Evolutionary conservation across 2,888 invertebrate species (phyloP).

Genomic region (Gastrophysa polygoni): DNA sequence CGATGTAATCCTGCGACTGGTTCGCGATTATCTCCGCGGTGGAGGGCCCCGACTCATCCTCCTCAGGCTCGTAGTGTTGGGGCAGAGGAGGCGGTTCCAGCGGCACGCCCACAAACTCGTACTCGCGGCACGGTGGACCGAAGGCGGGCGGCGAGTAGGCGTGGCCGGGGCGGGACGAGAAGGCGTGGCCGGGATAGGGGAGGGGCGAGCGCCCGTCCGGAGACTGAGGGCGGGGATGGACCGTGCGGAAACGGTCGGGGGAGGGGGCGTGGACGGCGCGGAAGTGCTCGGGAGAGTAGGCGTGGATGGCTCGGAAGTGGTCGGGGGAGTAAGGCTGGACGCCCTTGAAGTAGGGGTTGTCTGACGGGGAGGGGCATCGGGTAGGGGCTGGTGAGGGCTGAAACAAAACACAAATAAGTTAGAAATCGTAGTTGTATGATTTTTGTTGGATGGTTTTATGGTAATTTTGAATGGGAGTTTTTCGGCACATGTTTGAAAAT

Average conservation of each 20-base stretch:
- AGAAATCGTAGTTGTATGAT: no score
- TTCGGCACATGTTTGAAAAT: no score
- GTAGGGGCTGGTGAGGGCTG: conserved; percentile 62
- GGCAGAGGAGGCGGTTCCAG: conserved; percentile 67
- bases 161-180: conserved; percentile 26
- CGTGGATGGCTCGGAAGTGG: conserved; percentile 48
- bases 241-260: conserved; percentile 1
- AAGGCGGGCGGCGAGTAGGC: conserved; percentile 46
- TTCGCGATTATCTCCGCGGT: conserved; percentile 92
- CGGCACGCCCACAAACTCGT: conserved; percentile 77
- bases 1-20: conserved; percentile 93
- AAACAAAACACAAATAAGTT: conserved; percentile 36
- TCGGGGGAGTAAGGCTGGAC: conserved; percentile 47
- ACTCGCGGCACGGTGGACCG: conserved; percentile 64
- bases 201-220: background rate
- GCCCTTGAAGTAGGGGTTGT: conserved; percentile 51
- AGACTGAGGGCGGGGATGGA: background rate
- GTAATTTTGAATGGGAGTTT: no score
- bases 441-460: no score
- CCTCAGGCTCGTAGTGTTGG: conserved; percentile 60
- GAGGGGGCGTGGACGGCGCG: conserved; percentile 27
- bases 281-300: conserved; percentile 50
- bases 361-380: conserved; percentile 62
- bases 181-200: conserved; percentile 32
- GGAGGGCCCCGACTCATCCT: conserved; percentile 79